phyloP scores from a whole-genome alignment of 1,140 invertebrate genomes.

The Drosophila serrata region DNA sequence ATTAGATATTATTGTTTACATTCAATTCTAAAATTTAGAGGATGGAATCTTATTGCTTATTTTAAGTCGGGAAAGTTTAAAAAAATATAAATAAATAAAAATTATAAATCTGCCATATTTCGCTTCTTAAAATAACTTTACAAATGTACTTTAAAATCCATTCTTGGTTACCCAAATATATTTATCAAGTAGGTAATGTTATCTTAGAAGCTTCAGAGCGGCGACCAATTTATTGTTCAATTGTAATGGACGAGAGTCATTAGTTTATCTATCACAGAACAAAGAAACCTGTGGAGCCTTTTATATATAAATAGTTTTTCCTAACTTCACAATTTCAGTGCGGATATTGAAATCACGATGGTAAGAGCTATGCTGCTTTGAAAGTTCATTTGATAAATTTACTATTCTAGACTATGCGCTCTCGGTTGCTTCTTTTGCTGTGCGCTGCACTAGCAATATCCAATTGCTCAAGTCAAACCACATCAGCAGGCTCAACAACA shows the following conservation, averaged over 20 bases:
- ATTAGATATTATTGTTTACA: no score
- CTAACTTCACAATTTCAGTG: not conserved
- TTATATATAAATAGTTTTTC: constrained; percentile 24
- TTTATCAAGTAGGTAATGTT: not conserved
- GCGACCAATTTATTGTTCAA: not conserved
- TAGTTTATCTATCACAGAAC: constrained; percentile 1
- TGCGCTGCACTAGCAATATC: constrained; percentile 10
- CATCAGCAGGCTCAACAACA: not conserved
- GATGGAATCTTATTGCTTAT: no score
- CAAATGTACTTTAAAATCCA: not conserved
- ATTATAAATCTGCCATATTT: no score
- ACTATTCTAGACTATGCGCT: not conserved
- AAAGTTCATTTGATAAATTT: not conserved
- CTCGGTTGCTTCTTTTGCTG: not conserved
- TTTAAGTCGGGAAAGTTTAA: no score
- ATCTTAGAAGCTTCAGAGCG: not conserved
- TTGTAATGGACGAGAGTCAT: constrained; percentile 3
- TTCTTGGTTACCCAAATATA: no score
- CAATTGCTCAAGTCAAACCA: not conserved
- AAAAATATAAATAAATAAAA: no score
- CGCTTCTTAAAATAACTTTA: not conserved
- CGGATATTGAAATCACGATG: not conserved
- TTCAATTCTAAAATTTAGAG: no score
- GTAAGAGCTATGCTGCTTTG: not conserved
- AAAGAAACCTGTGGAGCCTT: not conserved